Percentiles rank a stretch among this genome's conserved stretches.
These are phyloP conservation scores for Euthynnus affinis DNA, from an alignment of 2,797 vertebrate species.

Conservation along the genomic window DNA sequence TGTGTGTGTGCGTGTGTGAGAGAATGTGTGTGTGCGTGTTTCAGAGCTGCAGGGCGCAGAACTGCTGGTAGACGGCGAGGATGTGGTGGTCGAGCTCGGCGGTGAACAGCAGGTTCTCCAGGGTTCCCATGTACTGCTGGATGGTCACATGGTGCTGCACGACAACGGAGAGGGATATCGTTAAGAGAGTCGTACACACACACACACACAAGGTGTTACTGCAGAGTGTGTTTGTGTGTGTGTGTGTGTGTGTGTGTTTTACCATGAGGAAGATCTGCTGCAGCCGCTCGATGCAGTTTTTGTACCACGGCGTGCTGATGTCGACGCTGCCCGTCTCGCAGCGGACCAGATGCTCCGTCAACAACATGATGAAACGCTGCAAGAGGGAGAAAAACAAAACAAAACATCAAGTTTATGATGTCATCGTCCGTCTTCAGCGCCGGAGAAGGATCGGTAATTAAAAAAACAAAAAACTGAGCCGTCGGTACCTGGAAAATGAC, in stretches of 20 bases:
- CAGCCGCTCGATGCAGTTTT: slow-evolving; percentile 95
- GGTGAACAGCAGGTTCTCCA: slow-evolving; percentile 99
- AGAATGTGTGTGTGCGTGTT: slow-evolving; percentile 17
- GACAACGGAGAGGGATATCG: slow-evolving; percentile 30
- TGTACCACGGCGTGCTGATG: slow-evolving; percentile 96
- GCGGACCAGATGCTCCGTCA: slow-evolving; percentile 97
- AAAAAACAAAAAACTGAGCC: no score
- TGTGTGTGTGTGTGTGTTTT: slow-evolving; percentile 12
- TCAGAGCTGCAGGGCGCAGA: slow-evolving; percentile 97
- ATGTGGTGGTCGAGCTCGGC: slow-evolving; percentile 98
- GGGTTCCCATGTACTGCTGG: slow-evolving; percentile 98
- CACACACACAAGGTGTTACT: neutral
- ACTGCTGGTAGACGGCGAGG: slow-evolving; percentile 97
- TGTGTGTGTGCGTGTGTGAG: slow-evolving; percentile 14
- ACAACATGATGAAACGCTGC: slow-evolving; percentile 98
- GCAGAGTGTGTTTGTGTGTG: slow-evolving; percentile 3
- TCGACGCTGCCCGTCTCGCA: slow-evolving; percentile 95
- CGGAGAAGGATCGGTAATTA: no score
- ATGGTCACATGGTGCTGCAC: slow-evolving; percentile 96
- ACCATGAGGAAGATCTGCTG: slow-evolving; percentile 99
- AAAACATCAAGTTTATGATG: no score
- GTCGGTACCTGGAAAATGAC: slow-evolving; percentile 96
- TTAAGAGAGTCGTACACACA: no score
- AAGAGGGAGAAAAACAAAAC: neutral
- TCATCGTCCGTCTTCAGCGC: no score